These are phyloP conservation scores for Formica selysi DNA, from an alignment of 1,140 invertebrate genomes.

Conservation along the genomic window DNA sequence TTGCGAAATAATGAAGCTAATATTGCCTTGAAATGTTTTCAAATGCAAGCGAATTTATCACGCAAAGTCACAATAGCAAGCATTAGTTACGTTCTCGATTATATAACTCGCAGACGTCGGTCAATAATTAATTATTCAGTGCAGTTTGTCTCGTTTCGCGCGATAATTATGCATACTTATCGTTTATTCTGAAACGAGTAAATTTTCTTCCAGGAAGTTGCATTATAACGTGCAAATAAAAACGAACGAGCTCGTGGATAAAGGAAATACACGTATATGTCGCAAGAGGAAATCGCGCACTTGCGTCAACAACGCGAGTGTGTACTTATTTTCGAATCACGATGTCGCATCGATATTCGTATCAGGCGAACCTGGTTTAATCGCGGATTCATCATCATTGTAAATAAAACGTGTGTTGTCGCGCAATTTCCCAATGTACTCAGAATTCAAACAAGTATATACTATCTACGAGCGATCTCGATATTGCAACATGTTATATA, in stretches of 20 bases:
- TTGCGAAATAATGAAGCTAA: not conserved
- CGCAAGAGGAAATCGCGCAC: slow-evolving; percentile 28
- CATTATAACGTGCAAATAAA: slow-evolving; percentile 5
- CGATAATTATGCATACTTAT: slow-evolving; percentile 29
- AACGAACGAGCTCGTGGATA: not conserved
- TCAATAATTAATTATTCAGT: slow-evolving; percentile 46
- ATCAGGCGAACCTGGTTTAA: not conserved
- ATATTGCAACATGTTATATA: slow-evolving; percentile 37
- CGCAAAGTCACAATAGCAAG: not conserved
- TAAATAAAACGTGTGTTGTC: slow-evolving; percentile 18
- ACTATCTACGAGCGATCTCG: slow-evolving; percentile 35
- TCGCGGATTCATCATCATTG: not conserved
- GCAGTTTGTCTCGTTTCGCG: not conserved
- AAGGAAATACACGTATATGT: not conserved
- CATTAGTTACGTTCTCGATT: not conserved
- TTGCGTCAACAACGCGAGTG: not conserved
- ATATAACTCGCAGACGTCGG: slow-evolving; percentile 37
- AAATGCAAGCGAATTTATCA: slow-evolving; percentile 15
- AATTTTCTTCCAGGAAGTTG: slow-evolving; percentile 4
- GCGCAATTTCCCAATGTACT: slow-evolving; percentile 40
- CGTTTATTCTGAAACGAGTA: not conserved
- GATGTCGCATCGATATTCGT: slow-evolving; percentile 21
- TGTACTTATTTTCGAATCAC: slow-evolving; percentile 22
- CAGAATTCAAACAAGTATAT: not conserved
- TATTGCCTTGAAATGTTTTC: not conserved